Evolutionary conservation across 2,797 vertebrate species (phyloP), one percentile per base, ranked within the genome.

Genomic region (Darevskia nairensis): DNA sequence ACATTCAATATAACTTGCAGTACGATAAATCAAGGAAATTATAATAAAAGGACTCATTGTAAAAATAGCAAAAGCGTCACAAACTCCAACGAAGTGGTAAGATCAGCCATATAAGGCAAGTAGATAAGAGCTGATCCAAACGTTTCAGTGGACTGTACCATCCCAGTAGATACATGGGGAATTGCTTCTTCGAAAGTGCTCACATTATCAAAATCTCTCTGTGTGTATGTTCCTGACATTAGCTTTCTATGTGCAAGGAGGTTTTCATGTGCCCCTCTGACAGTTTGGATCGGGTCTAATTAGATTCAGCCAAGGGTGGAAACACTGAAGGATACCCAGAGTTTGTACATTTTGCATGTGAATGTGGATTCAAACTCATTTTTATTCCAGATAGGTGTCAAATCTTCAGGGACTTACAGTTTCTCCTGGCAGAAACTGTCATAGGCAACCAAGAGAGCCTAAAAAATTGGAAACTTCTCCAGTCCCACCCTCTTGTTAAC

Each of bases 331-430:
- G n/a, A 50, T 46, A n/a, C 4, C 5, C 1, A 39, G 50, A 11
- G 6, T 11, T 69, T 8, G 39, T 75, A 71, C 10, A n/a, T 84
- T 84, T 77, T 39, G 8, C 32, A 17, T 6, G 8, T 15, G 8
- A 41, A 4, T 46, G 11, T 86, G 84, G 68, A 64, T 46, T 29
- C 32, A 82, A 92, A 35, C n/a, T 5, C 0, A 6, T 71, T 64
- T 64, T 55, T 90, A 81, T 39, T 86, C 68, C 82, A 83, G 85
- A 59, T 86, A 88, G 11, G 8, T 71, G 46, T 1, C 35, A 0
- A 59, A 8, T 0, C 29, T 80, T 78, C 0, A 21, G 29, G 44
- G 17, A 3, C 25, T 84, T 44, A n/a, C 25, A 35, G 61, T 9
- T 79, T 44, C 23, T 68, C 17, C 50, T 39, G 8, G 50, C 32